These are phyloP conservation scores for Neomorphus geoffroyi DNA, from an alignment of 2,797 vertebrate genomes.

Conservation along the genomic window DNA sequence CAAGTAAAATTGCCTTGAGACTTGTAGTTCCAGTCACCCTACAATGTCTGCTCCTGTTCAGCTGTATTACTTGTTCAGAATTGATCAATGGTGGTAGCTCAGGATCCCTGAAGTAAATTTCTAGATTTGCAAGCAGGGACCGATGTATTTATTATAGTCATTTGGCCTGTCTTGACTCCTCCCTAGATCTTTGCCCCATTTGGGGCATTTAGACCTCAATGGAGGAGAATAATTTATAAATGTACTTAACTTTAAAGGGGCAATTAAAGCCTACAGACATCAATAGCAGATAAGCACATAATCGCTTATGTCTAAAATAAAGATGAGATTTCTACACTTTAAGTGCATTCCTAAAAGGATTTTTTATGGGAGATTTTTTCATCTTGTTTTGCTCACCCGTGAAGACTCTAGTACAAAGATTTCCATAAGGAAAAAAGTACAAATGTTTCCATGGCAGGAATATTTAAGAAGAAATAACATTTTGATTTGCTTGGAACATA, in stretches of 20 bases:
- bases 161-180: neutral
- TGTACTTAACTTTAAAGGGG: neutral
- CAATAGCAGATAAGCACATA: conserved; percentile 34
- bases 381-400: neutral
- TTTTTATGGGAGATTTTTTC: neutral
- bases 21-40: accelerated
- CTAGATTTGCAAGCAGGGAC: neutral
- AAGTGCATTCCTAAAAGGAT: conserved; percentile 47
- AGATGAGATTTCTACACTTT: conserved; percentile 2
- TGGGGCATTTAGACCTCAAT: neutral
- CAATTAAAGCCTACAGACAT: conserved; percentile 5
- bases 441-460: neutral
- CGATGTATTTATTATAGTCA: neutral
- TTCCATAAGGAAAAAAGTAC: neutral
- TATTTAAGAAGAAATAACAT: neutral
- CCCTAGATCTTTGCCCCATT: neutral
- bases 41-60: neutral
- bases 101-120: neutral
- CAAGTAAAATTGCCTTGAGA: neutral
- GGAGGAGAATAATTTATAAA: neutral
- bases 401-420: neutral
- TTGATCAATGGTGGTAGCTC: neutral
- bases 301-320: conserved; percentile 4
- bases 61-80: neutral
- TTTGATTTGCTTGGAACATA: neutral